A percentile compares a stretch with the other conserved stretches of the same genome.
Evolutionary conservation across 2,113 vertebrate species (phyloP).

Genomic region (Gila orcuttii): DNA sequence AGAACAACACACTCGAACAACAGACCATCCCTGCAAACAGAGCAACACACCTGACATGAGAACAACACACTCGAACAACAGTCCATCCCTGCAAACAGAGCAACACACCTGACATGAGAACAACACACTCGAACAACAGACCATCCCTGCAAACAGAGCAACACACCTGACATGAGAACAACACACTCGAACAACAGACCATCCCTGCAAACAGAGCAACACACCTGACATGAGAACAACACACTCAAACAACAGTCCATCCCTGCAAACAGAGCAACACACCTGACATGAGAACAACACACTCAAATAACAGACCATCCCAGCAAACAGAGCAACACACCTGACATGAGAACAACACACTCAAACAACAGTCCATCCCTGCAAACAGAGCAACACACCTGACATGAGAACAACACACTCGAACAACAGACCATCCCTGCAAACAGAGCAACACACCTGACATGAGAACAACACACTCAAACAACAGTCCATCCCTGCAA

Average conservation of each 20-base stretch:
- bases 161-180: background rate
- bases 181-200: background rate
- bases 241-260: background rate
- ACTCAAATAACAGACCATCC: background rate
- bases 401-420: background rate
- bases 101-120: background rate
- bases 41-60: background rate
- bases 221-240: no score
- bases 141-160: background rate
- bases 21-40: no score
- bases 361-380: background rate
- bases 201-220: background rate
- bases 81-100: no score
- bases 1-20: background rate
- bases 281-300: no score
- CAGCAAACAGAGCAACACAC: background rate
- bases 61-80: background rate
- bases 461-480: background rate
- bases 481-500: no score
- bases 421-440: no score
- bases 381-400: background rate
- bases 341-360: background rate
- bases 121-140: background rate
- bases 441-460: background rate
- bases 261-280: background rate